Evolutionary conservation across 2,888 invertebrate genomes (phyloP).

Genomic region (Drosophila sordidula): DNA sequence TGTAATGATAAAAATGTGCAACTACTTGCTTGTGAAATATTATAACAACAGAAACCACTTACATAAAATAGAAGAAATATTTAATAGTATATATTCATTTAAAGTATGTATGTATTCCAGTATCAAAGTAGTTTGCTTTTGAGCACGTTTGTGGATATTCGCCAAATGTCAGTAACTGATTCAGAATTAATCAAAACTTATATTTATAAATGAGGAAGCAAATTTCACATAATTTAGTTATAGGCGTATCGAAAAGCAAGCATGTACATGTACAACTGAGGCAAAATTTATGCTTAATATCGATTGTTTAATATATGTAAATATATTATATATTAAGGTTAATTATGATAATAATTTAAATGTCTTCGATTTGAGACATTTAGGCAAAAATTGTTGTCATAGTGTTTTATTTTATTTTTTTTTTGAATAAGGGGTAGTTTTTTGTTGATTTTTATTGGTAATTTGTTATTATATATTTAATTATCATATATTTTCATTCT

Average conservation of each 20-base stretch:
- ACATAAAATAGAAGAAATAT: constrained; percentile 47
- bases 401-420: constrained; percentile 52
- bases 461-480: constrained; percentile 62
- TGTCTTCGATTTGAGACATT: constrained; percentile 78
- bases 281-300: constrained; percentile 65
- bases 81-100: constrained; percentile 52
- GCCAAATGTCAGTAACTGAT: constrained; percentile 22
- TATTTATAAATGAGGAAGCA: constrained; percentile 40
- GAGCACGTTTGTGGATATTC: constrained; percentile 46
- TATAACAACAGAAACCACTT: constrained; percentile 48
- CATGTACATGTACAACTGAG: constrained; percentile 55
- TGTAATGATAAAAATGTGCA: constrained; percentile 61
- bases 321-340: constrained; percentile 54
- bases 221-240: constrained; percentile 53
- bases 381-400: constrained; percentile 75
- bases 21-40: constrained; percentile 43
- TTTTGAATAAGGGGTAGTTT: constrained; percentile 21
- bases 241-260: constrained; percentile 44
- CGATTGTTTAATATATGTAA: constrained; percentile 55
- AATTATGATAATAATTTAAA: constrained; percentile 68
- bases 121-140: constrained; percentile 41
- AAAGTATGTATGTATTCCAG: constrained; percentile 61
- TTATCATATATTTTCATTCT: constrained; percentile 43
- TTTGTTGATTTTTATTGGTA: constrained; percentile 49
- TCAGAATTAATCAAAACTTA: constrained; percentile 20